Evolutionary conservation across 1,140 invertebrate genomes (phyloP).

Genomic region (Wiebesia pumilae): DNA sequence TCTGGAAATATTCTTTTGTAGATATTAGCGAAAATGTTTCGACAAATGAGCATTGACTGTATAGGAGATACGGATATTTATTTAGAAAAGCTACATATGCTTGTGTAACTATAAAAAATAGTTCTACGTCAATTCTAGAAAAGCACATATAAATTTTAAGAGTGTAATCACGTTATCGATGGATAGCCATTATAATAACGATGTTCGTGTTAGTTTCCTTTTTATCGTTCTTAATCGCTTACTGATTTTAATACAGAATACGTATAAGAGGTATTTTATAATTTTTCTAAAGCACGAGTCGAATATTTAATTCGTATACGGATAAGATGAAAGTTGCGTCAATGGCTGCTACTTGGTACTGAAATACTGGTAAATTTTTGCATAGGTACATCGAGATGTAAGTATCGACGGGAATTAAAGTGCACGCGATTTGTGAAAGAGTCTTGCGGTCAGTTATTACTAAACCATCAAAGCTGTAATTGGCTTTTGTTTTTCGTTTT

Average conservation of each 20-base stretch:
- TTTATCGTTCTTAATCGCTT: no score
- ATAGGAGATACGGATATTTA: background rate
- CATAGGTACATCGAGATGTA: background rate
- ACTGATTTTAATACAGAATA: no score
- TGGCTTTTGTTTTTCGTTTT: slow-evolving; percentile 17
- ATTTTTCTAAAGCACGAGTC: background rate
- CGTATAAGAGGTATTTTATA: background rate
- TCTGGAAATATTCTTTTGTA: background rate
- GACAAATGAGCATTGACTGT: background rate
- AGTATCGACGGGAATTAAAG: slow-evolving; percentile 1
- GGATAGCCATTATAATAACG: background rate
- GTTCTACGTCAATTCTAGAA: background rate
- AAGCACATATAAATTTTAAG: background rate
- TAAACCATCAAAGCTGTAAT: slow-evolving; percentile 9
- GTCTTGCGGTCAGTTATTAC: slow-evolving; percentile 7
- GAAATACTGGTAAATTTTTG: background rate
- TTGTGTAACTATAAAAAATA: background rate
- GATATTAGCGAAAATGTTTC: background rate
- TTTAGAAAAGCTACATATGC: background rate
- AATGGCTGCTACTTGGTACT: background rate
- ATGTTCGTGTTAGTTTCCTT: background rate
- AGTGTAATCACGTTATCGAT: background rate
- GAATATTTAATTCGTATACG: background rate
- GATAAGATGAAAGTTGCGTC: slow-evolving; percentile 7
- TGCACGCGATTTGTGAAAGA: slow-evolving; percentile 16